Percentiles rank a stretch among this genome's conserved stretches.
Evolutionary conservation across 2,113 vertebrate species (phyloP).

Genomic region (Cyanistes caeruleus): DNA sequence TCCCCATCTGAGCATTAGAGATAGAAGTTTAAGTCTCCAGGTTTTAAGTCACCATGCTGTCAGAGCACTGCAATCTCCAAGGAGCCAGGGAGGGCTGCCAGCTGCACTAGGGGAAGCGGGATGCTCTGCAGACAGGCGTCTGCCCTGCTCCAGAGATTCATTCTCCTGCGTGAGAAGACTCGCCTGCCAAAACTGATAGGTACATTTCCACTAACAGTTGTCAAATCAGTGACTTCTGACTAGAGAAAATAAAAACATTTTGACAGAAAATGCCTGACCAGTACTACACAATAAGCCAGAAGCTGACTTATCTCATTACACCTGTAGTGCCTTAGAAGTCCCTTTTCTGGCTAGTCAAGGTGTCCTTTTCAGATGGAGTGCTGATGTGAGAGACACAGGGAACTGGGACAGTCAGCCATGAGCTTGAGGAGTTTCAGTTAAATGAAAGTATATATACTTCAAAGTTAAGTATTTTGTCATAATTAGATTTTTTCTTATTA

Average conservation of each 20-base stretch:
- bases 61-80: background rate
- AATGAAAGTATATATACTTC: background rate
- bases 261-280: slow-evolving; percentile 44
- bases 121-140: background rate
- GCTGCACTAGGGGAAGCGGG: background rate
- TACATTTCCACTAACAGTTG: slow-evolving; percentile 36
- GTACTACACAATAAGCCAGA: slow-evolving; percentile 4
- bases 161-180: background rate
- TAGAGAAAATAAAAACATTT: slow-evolving; percentile 41
- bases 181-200: slow-evolving; percentile 32
- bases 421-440: background rate
- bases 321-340: background rate
- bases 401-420: background rate
- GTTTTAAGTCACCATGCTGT: background rate
- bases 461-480: background rate
- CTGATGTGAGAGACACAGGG: background rate
- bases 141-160: background rate
- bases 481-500: background rate
- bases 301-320: background rate
- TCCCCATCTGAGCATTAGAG: background rate
- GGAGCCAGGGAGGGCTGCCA: background rate
- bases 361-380: background rate
- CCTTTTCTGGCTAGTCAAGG: background rate
- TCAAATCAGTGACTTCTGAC: slow-evolving; percentile 7
- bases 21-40: background rate